Base-by-base conservation (phyloP, 2,797 vertebrate genomes). In the Eleutherodactylus coqui region DNA sequence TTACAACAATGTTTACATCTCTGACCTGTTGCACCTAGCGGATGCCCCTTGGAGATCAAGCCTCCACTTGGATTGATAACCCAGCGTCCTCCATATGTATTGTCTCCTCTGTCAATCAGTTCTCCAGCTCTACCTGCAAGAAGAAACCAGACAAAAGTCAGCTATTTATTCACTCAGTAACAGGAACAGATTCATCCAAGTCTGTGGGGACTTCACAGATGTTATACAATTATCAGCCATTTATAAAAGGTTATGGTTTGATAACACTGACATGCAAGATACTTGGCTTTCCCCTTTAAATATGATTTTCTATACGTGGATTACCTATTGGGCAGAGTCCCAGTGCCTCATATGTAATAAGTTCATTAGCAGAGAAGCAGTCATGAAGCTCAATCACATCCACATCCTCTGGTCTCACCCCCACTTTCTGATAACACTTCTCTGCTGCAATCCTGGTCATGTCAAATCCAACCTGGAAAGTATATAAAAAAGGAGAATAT, bases 21-120 rank as follows among this genome's bases (percentile, higher is more conserved):
- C 85, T 90, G 94, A 99, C 98, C 98, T 97, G 98, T 99, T 83
- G 98, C 98, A 45, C 98, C 98, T 14, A 99, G 93, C 10, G 98
- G 98, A 87, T 99, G 98, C 90, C 98, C 98, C 91, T 99, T 99
- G 27, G 98, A 97, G 93, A 99, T 96, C 91, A 99, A 95, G 58
- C 98, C 98, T 24, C 98, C 98, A 0, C 98, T 99, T 29, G 98
- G 98, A 91, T 99, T 99, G 89, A 99, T 79, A 77, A 99, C 97
- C 96, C 97, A 98, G 90, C 97, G 97, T 79, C 98, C 98, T 89
- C 97, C 98, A 0, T 99, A 99, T 0, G 97, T 99, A 85, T 97
- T 99, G 93, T 99, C 97, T 88, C 97, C 98, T 92, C 94, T 94
- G 91, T 99, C 98, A 21, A 99, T 96, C 90, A 99, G 91, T 47